A percentile compares a stretch with the other conserved stretches of the same genome.
These are phyloP conservation scores for Drosophila tropicalis DNA, from an alignment of 1,140 invertebrate species.

Conservation along the genomic window DNA sequence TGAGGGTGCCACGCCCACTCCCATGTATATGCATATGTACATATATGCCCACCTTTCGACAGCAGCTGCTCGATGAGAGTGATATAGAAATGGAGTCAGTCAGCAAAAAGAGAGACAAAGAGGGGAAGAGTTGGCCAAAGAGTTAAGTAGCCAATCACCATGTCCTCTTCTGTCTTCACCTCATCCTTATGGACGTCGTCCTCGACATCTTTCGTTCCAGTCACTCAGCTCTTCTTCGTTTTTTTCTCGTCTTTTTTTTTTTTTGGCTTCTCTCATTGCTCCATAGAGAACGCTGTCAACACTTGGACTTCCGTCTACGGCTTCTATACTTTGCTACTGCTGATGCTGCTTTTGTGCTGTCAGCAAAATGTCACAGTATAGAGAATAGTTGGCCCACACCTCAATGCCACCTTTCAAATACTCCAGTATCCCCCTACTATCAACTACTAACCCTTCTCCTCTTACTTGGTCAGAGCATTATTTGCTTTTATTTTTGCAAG, in stretches of 20 bases:
- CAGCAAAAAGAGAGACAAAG: constrained; percentile 20
- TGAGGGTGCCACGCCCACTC: constrained; percentile 3
- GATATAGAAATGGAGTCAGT: not conserved
- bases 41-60: constrained; percentile 1
- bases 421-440: constrained; percentile 36
- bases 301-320: constrained; percentile 68
- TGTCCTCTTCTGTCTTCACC: constrained; percentile 41
- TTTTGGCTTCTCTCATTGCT: constrained; percentile 37
- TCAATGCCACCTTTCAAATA: constrained; percentile 39
- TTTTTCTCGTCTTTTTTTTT: not conserved
- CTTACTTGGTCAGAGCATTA: constrained; percentile 57
- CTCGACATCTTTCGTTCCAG: constrained; percentile 1
- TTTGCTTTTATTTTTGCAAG: constrained; percentile 79
- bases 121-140: constrained; percentile 58
- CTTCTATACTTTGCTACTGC: constrained; percentile 10
- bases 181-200: not conserved
- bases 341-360: constrained; percentile 64
- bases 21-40: not conserved
- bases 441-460: constrained; percentile 21
- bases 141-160: constrained; percentile 64
- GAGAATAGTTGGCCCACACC: not conserved
- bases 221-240: not conserved
- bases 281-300: constrained; percentile 74
- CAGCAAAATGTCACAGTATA: constrained; percentile 78
- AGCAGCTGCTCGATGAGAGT: constrained; percentile 1